Percentiles rank a stretch among this genome's conserved stretches.
Evolutionary conservation across 2,113 vertebrate species (phyloP).

Genomic region (Suricata suricatta): DNA sequence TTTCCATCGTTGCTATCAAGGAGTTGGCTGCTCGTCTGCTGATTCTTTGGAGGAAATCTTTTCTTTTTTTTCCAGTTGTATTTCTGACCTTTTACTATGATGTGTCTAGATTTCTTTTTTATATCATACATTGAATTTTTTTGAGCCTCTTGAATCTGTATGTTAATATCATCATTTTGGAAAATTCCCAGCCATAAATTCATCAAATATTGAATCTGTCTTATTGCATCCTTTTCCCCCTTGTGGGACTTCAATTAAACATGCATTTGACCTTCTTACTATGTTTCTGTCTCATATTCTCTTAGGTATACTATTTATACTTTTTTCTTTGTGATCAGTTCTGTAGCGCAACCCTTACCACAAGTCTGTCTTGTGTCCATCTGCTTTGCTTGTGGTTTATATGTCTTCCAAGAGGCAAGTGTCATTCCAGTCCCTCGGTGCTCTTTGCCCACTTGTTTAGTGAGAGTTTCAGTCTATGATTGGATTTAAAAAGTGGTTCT

Average conservation of each 20-base stretch:
- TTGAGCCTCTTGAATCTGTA: background rate
- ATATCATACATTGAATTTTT: background rate
- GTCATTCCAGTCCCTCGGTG: background rate
- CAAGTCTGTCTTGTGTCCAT: background rate
- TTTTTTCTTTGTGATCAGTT: background rate
- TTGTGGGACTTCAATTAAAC: background rate
- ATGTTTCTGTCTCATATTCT: background rate
- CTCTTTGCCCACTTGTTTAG: background rate
- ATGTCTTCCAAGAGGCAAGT: background rate
- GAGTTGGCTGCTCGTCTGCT: background rate
- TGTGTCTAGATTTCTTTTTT: background rate
- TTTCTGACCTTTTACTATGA: background rate
- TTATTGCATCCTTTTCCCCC: background rate
- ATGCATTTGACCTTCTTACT: background rate
- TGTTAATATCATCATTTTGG: background rate
- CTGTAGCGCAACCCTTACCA: background rate
- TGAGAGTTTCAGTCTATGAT: background rate
- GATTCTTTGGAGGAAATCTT: background rate
- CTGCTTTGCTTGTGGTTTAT: background rate
- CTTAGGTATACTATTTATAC: background rate
- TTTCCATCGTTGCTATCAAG: background rate
- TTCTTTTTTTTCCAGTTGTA: background rate
- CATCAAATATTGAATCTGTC: background rate
- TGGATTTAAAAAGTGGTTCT: background rate
- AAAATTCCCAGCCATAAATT: background rate